Conservation (phyloP, 1,140 invertebrate genomes). For the Cotesia typhae region DNA sequence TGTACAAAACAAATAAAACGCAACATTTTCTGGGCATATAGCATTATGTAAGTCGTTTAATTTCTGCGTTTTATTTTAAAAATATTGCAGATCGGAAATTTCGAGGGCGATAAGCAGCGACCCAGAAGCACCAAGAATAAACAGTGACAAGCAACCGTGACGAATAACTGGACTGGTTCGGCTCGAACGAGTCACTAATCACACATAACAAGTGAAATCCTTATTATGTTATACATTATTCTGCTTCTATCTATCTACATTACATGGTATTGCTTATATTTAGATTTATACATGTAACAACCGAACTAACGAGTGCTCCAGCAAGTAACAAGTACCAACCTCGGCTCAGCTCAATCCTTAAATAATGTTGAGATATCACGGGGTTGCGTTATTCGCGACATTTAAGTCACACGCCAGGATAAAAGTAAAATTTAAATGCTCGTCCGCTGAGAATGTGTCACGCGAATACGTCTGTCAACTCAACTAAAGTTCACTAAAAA, state of each 20-base stretch:
- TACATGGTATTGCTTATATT: too few species aligned
- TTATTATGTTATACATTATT: not conserved
- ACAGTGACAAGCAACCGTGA: conserved; percentile 20
- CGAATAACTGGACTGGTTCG: conserved; percentile 5
- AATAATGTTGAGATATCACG: too few species aligned
- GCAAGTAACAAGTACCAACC: not conserved
- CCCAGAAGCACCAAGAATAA: conserved; percentile 11
- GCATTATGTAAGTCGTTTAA: not conserved
- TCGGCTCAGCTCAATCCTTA: too few species aligned
- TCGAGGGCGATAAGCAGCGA: conserved; percentile 23
- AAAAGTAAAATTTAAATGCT: too few species aligned
- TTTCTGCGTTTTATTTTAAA: not conserved
- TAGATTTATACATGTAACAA: too few species aligned
- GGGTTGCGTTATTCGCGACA: too few species aligned
- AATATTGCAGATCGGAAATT: conserved; percentile 2
- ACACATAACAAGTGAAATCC: conserved; percentile 12
- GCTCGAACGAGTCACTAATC: not conserved
- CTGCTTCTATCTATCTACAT: not conserved
- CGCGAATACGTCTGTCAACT: not conserved
- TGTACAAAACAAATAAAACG: not conserved
- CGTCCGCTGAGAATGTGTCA: conserved; percentile 2
- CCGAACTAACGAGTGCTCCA: too few species aligned
- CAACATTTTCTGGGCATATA: not conserved
- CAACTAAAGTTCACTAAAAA: conserved; percentile 11
- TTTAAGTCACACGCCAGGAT: too few species aligned